Base-by-base conservation (phyloP, 2,888 invertebrate species). In the Morinoia aosen region DNA sequence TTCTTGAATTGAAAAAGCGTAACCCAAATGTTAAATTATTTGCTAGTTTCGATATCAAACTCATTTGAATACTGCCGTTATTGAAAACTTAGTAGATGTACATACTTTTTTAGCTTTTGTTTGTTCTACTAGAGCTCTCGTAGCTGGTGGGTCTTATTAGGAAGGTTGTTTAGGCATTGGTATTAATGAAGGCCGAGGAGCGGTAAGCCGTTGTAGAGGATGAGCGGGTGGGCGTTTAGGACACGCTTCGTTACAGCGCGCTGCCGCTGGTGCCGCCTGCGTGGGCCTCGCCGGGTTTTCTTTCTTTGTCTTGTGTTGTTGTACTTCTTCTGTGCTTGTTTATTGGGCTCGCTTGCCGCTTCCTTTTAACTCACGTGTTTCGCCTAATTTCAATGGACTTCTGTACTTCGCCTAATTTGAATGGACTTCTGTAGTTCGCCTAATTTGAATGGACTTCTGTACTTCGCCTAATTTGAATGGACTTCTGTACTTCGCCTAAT, bases 141-240 rank as follows among this genome's bases (percentile, higher is more conserved):
- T 33, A 76, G 76, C 25, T 76, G 33, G 25, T 76, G 25, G 76
- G 25, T 76, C 76, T 16, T 76, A 76, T 76, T 25, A 76, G 76
- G 76, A 25, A 76, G 33, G 33, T 33, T 76, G 76, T 76, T 33
- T 16, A 33, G 76, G 76, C 76, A 76, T 76, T 76, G 25, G 16
- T 76, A 76, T 76, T 76, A 76, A 76, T 76, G 76, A 76, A 76
- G 76, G 76, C 76, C 25, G 76, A 76, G 76, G 19, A 76, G 76
- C 76, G 76, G 16, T 25, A 76, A 76, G 33, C 76, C 3, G 76
- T 76, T 76, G 76, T 76, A 76, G 76, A 76, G 76, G 25, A 25
- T 76, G 76, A 16, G 33, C 76, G 3, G 25, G 76, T 76, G 76
- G 76, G 76, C 76, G 76, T 76, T 25, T 0, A 76, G 8, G 76